Conservation (phyloP, 2,113 vertebrate species). For the Polypterus bichir region DNA sequence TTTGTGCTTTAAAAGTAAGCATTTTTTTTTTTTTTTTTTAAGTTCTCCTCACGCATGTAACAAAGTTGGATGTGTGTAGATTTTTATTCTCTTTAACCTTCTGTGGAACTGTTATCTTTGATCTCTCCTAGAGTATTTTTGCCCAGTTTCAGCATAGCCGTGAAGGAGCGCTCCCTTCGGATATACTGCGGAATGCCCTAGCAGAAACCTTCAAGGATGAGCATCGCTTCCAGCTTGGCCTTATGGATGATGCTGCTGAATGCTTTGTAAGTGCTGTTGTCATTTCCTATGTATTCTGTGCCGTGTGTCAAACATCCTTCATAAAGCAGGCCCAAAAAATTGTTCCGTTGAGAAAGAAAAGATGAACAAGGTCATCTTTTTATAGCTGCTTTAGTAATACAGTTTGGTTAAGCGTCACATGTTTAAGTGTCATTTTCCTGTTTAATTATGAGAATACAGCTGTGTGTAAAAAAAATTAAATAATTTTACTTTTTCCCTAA, state of each 20-base stretch:
- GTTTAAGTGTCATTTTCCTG: no score
- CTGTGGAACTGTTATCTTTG: accelerated
- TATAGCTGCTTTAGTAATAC: no score
- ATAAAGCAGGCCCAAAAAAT: no score
- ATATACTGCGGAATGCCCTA: conserved; percentile 82
- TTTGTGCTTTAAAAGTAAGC: conserved; percentile 91
- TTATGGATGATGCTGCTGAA: conserved; percentile 96
- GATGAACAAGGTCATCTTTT: no score
- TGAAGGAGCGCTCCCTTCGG: conserved; percentile 85
- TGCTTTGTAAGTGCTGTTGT: conserved; percentile 76
- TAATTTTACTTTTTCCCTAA: no score
- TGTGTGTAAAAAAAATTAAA: no score
- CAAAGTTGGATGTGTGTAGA: not conserved
- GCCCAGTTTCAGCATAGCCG: conserved; percentile 86
- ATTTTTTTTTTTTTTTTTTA: not conserved
- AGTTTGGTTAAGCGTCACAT: no score
- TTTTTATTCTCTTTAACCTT: not conserved
- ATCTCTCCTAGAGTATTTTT: conserved; percentile 70
- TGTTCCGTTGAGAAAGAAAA: no score
- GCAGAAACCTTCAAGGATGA: conserved; percentile 96
- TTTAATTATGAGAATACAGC: no score
- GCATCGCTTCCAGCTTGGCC: conserved; percentile 90
- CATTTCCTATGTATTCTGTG: conserved; percentile 1
- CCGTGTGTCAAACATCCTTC: no score
- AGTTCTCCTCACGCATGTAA: not conserved